These are phyloP conservation scores for Sturmia bella DNA, from an alignment of 2,888 invertebrate species.

Conservation along the genomic window DNA sequence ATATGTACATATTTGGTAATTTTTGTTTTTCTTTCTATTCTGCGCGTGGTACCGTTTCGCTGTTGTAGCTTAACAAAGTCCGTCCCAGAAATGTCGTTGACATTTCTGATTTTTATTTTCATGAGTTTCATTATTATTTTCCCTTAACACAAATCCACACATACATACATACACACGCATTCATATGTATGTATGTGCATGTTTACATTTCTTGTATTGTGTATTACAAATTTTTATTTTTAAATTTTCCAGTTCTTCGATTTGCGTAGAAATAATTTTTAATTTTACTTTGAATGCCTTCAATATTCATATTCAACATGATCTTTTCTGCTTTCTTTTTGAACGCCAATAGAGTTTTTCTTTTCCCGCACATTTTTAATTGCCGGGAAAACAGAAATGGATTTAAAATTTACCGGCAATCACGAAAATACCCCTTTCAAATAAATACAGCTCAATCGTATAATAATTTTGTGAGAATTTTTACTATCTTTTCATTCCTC, in stretches of 20 bases:
- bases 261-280: not conserved
- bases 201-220: not conserved
- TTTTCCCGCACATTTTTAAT: too few species aligned
- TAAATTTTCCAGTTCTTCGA: constrained; percentile 21
- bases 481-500: too few species aligned
- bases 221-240: constrained; percentile 7
- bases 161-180: too few species aligned
- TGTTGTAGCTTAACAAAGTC: not conserved
- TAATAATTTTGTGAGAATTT: too few species aligned
- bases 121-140: constrained; percentile 3
- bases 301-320: not conserved
- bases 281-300: constrained; percentile 7
- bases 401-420: too few species aligned
- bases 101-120: constrained; percentile 24
- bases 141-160: constrained; percentile 11
- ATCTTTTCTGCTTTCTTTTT: too few species aligned
- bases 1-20: not conserved
- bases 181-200: not conserved
- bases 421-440: too few species aligned
- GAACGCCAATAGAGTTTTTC: too few species aligned
- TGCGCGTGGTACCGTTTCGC: constrained; percentile 50
- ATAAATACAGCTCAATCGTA: too few species aligned
- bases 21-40: not conserved
- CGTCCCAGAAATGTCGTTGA: not conserved
- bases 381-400: too few species aligned